Evolutionary conservation across 2,797 vertebrate species (phyloP).

Genomic region (Borostomias antarcticus): DNA sequence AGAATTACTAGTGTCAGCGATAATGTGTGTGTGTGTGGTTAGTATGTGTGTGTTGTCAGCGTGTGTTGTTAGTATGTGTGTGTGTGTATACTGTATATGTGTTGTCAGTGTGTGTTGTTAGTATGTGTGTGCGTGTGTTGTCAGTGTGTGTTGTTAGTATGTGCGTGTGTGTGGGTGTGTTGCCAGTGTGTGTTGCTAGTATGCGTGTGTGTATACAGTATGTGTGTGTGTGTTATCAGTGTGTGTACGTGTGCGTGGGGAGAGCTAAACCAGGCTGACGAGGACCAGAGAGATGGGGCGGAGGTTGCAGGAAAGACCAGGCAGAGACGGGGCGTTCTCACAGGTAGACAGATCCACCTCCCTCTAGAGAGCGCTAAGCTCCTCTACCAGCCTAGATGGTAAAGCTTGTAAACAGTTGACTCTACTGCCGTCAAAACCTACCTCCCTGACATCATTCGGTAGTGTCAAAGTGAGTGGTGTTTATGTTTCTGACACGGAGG

Average conservation of each 20-base stretch:
- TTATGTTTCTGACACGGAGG: background rate
- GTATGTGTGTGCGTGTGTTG: conserved; percentile 25
- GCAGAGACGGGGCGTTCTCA: background rate
- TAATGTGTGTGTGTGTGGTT: conserved; percentile 3
- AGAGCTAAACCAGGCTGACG: background rate
- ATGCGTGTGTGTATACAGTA: conserved; percentile 5
- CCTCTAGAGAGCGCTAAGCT: background rate
- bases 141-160: conserved; percentile 2
- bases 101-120: conserved; percentile 31
- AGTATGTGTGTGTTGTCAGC: conserved; percentile 23
- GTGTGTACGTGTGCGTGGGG: conserved; percentile 21
- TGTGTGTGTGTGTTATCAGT: background rate
- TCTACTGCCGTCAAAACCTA: background rate
- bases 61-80: too few species aligned
- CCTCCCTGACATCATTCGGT: background rate
- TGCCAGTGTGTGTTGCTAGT: too few species aligned
- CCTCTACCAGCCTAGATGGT: background rate
- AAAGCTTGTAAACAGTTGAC: background rate
- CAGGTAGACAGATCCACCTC: background rate
- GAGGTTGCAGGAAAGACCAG: background rate
- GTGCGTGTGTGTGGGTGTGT: too few species aligned
- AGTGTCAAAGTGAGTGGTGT: background rate
- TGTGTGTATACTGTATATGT: conserved; percentile 30
- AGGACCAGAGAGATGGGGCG: background rate
- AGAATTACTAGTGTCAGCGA: conserved; percentile 66